Base-by-base conservation (phyloP, 2,113 vertebrate species). In the Strigops habroptila region DNA sequence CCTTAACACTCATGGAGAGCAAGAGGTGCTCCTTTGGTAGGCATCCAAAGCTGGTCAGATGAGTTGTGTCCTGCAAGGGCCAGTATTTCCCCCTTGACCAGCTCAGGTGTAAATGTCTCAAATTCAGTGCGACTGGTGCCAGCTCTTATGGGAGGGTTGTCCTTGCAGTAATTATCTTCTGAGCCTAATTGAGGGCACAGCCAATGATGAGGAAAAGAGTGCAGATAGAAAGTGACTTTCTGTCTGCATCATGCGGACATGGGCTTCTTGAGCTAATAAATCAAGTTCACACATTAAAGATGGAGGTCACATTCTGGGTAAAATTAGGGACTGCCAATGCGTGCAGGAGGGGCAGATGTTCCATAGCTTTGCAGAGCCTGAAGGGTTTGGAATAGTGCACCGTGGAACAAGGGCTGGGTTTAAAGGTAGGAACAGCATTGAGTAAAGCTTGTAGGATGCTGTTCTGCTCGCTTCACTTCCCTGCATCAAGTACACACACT, bases 1-100 rank as follows among this genome's bases (percentile, higher is more conserved):
- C 80, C 43, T 3, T 18, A 37, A 1, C 18, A 19, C 41, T 2
- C 39, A 19, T 0, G 2, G 84, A 51, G 73, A 51, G 59, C 13
- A 30, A 24, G 67, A 31, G 67, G 27, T 1, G 2, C 39, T 59
- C 52, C 31, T 37, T 1, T 8, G 62, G 21, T 3, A 10, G 39
- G 8, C 3, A 14, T 22, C 31, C 6, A 1, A 6, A 37, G 49
- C 27, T 1, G 1, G 15, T 3, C 2, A 1, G 57, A 7, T 33
- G 64, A 46, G 27, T 13, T 30, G 46, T 55, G 37, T 39, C 62
- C 63, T 76, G 53, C 70, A 33, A 46, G 31, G 24, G 28, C 15
- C 27, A 6, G 0, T 41, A 8, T 55, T 33, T 55, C 18, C 22
- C 30, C 37, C 41, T 74, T 44, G 62, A 37, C 10, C 68, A 39